Evolutionary conservation across 2,113 vertebrate species (phyloP), one percentile per base, ranked within the genome.

Genomic region (Hippocampus abdominalis): DNA sequence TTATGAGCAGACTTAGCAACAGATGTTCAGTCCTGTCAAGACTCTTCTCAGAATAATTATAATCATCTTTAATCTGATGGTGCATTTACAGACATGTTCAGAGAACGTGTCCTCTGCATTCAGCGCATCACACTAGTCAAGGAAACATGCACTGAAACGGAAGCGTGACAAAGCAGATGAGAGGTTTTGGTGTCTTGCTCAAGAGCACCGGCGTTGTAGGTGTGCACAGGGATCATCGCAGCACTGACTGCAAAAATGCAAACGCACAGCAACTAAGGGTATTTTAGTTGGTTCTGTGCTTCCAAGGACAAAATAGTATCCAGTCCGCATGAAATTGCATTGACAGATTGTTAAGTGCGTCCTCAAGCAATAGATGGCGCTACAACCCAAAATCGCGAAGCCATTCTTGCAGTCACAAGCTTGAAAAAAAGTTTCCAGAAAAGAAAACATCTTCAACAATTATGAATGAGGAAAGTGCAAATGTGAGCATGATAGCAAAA

Each of bases 11-110:
- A 42, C 66, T 81, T 68, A 85, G 66, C 74, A 72, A 78, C 82
- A 85, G 81, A 87, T 87, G 87, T 83, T 80, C 77, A 77, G 73
- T 64, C n/a, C 74, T 32, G 42, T 54, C 48, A 18, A 40, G 23
- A 32, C 23, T 70, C 71, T 53, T 70, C 74, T 81, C 72, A 75
- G 36, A 69, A 54, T 78, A 79, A 78, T 59, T 7, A 59, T 32
- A 16, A 59, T 59, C 27, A 29, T 59, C 27, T 8, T 59, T 29
- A 59, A 16, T 59, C 27, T 59, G 3, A 32, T 16, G 13, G 13
- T 59, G 80, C 74, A 82, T 67, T 63, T 69, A 67, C 32, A 40
- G 60, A 10, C 36, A 62, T 62, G 60, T 62, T 62, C 16, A 18
- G 21, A 18, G 20, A 61, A 32, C 13, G 27, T 61, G 6, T 36